Base-by-base conservation (phyloP, 2,888 invertebrate genomes). In the Subacronicta megacephala region DNA sequence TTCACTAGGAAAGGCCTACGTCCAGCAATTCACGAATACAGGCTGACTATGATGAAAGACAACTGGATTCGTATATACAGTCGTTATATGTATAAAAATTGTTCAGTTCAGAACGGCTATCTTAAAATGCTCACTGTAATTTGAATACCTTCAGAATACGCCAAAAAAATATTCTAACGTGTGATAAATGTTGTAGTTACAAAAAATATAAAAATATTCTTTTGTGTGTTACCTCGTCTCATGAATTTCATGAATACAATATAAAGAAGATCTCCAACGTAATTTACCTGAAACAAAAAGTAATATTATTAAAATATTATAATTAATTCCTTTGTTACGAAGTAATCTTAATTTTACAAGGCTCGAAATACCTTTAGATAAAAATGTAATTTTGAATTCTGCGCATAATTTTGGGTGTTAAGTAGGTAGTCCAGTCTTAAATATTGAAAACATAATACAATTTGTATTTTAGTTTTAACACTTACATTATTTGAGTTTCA, bases 251-350 rank as follows among this genome's bases (percentile, higher is more conserved):
- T 71, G 72, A 75, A 73, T 75, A 64, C 23, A 35, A 47, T 52
- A 42, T 68, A 54, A 58, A 71, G 59, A 42, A 51, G 36, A 55
- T 44, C 55, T 36, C 41, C 69, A 41, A 44, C 57, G 46, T 59
- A 70, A 67, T 57, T 75, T 75, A 75, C 75, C 75, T 75, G 75
- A 61, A 75, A 75, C 73, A 75, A 76, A 62, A 44, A 64, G 60
- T 56, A 65, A 68, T 60, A 57, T 26, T 64, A 67, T 75, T 73
- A 75, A 75, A 57, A 75, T 75, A 73, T 73, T 67, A 51, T 63
- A 75, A 74, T 71, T 51, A 59, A 75, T 71, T 71, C 75, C 53
- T 71, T 67, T 71, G 72, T 71, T 20, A 7, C 10, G 9, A n/a
- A 37, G 54, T 70, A 60, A 74, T 72, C 60, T 62, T 61, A 56